Percentiles rank a stretch among this genome's conserved stretches.
phyloP scores from a whole-genome alignment of 2,113 vertebrate genomes.

The pig (Sus scrofa) region DNA sequence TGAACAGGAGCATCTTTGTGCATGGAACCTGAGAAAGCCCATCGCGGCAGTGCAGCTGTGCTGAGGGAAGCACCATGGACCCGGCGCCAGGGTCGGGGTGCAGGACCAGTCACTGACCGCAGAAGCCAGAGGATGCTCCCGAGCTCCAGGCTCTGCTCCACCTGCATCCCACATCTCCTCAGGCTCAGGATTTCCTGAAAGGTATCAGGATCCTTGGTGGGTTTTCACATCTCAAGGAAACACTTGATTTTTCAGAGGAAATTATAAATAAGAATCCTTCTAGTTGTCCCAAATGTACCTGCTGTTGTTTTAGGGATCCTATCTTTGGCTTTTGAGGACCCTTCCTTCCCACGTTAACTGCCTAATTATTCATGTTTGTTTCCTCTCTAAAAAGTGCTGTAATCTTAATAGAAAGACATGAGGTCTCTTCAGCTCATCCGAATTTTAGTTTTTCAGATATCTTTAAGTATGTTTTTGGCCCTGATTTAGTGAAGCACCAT shows the following conservation, averaged over 20 bases:
- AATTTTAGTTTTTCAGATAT: neutral
- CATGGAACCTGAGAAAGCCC: slow-evolving; percentile 76
- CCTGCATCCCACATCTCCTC: no score
- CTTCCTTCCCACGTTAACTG: slow-evolving; percentile 18
- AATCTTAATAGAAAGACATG: neutral
- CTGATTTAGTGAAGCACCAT: neutral
- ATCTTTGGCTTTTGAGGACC: neutral
- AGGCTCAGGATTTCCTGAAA: neutral
- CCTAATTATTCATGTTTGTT: slow-evolving; percentile 16
- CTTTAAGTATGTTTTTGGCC: neutral
- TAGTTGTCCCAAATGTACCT: slow-evolving; percentile 51
- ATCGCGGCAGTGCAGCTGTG: slow-evolving; percentile 82
- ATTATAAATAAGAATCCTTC: slow-evolving; percentile 55
- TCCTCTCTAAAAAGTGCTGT: neutral
- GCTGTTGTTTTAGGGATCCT: neutral
- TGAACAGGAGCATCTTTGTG: slow-evolving; percentile 89
- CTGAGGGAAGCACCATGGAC: slow-evolving; percentile 63
- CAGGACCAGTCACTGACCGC: no score
- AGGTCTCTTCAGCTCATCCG: neutral
- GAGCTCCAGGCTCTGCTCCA: no score
- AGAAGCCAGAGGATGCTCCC: no score
- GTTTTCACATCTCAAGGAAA: slow-evolving; percentile 5
- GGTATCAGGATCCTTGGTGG: neutral
- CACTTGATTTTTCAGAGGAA: neutral
- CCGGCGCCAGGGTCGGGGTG: neutral